These are phyloP conservation scores for Pristionchus exspectatus DNA, from an alignment of 2,888 invertebrate genomes.

Conservation along the genomic window DNA sequence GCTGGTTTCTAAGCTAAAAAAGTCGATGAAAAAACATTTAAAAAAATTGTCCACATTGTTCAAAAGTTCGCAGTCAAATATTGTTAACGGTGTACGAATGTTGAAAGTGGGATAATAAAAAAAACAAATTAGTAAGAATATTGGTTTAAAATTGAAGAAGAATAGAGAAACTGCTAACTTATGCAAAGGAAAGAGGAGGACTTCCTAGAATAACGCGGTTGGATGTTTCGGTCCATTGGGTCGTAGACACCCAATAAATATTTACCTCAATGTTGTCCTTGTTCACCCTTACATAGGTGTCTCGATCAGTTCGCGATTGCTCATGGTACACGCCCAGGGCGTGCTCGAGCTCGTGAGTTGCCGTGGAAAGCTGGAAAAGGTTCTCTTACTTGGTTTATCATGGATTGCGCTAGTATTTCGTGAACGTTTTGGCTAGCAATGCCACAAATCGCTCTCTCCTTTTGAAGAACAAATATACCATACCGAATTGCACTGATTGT, in stretches of 20 bases:
- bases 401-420: background rate
- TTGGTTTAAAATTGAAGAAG: too few species aligned
- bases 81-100: background rate
- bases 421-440: background rate
- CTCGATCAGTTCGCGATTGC: constrained; percentile 40
- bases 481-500: constrained; percentile 40
- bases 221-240: too few species aligned
- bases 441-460: too few species aligned
- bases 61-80: too few species aligned
- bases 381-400: background rate
- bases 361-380: background rate
- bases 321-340: constrained; percentile 42
- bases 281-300: constrained; percentile 16
- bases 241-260: too few species aligned
- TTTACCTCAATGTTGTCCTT: constrained; percentile 6
- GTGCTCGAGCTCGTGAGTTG: constrained; percentile 40
- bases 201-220: too few species aligned
- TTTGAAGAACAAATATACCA: background rate
- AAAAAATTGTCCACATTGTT: too few species aligned
- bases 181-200: too few species aligned
- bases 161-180: too few species aligned
- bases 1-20: background rate
- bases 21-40: background rate
- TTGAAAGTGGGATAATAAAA: background rate
- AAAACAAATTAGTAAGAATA: too few species aligned